Evolutionary conservation across 2,888 invertebrate genomes (phyloP), one percentile per base, ranked within the genome.

Genomic region (Dicyrtomina minuta): DNA sequence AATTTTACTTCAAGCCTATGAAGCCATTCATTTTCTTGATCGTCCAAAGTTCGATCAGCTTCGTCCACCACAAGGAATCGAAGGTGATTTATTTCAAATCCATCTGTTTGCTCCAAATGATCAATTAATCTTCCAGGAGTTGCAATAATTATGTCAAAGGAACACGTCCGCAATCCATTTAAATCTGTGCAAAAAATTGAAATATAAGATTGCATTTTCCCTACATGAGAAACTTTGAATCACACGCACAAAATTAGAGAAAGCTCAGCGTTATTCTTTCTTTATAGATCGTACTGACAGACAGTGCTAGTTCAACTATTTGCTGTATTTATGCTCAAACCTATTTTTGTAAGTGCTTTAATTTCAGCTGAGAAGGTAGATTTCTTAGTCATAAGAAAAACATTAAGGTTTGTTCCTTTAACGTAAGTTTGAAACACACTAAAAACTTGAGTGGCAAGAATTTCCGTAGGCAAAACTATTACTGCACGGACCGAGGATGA

Each of bases 61-160:
- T 99, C 99, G 82, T 99, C 99, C 69, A 99, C 91, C 0, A 99
- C 88, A 53, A 96, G 83, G 83, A 90, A 94, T 79, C 88, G 86
- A 1, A 94, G 83, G 77, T 87, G 81, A 77, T 87, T 85, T 44
- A 94, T 81, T 64, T 88, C 86, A 80, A 94, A 90, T 20, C 92
- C 92, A 80, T 88, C 84, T 0, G 94, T 94, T 75, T 88, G 87
- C 81, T 90, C 89, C 72, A 98, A 84, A 82, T 98, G 97, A 81
- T 96, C 95, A 0, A 96, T 90, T 65, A 98, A 83, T 69, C 97
- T 87, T 15, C 96, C 96, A 33, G 96, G 94, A 17, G 98, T 98
- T 61, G 95, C 92, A 0, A 98, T 88, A 65, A 97, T 84, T 76
- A 98, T 91, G 80, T 98, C 96, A 26, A 81, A 82, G 2, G 75